These are phyloP conservation scores for Collichthys lucidus DNA, from an alignment of 2,113 vertebrate genomes.

Conservation along the genomic window DNA sequence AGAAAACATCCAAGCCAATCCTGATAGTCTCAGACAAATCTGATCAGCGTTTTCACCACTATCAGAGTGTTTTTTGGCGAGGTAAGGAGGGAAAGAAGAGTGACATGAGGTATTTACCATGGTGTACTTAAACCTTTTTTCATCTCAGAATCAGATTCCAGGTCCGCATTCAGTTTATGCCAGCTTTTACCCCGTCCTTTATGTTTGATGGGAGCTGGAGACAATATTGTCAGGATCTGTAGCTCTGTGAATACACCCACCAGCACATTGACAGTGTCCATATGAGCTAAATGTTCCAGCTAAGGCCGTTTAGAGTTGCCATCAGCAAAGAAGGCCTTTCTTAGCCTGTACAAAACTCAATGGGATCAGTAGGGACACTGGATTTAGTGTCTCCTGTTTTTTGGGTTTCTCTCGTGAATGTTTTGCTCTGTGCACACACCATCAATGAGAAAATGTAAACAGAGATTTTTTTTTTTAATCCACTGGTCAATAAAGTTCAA, in stretches of 20 bases:
- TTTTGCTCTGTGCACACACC: constrained; percentile 34
- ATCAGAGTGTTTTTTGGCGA: constrained; percentile 69
- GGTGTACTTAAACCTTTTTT: constrained; percentile 74
- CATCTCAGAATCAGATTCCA: constrained; percentile 82
- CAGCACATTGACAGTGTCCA: constrained; percentile 76
- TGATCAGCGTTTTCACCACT: constrained; percentile 78
- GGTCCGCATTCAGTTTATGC: constrained; percentile 76
- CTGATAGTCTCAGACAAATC: constrained; percentile 81
- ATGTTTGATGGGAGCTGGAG: constrained; percentile 72
- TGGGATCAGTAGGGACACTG: constrained; percentile 69
- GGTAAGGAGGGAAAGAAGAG: constrained; percentile 68
- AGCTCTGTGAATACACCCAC: constrained; percentile 78
- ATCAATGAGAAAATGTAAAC: constrained; percentile 56
- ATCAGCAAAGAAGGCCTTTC: constrained; percentile 59
- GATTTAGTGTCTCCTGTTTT: constrained; percentile 68
- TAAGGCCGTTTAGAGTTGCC: constrained; percentile 72
- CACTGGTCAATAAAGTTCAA: constrained; percentile 72
- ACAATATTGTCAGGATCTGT: constrained; percentile 74
- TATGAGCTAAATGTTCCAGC: constrained; percentile 69
- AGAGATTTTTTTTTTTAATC: constrained; percentile 67
- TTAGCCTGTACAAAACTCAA: constrained; percentile 61
- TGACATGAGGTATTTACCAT: constrained; percentile 77
- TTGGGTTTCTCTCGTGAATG: constrained; percentile 50
- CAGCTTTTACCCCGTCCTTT: constrained; percentile 76
- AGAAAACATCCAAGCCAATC: constrained; percentile 74